These are phyloP conservation scores for Calephelis perditalis DNA, from an alignment of 2,888 invertebrate species.

Conservation along the genomic window DNA sequence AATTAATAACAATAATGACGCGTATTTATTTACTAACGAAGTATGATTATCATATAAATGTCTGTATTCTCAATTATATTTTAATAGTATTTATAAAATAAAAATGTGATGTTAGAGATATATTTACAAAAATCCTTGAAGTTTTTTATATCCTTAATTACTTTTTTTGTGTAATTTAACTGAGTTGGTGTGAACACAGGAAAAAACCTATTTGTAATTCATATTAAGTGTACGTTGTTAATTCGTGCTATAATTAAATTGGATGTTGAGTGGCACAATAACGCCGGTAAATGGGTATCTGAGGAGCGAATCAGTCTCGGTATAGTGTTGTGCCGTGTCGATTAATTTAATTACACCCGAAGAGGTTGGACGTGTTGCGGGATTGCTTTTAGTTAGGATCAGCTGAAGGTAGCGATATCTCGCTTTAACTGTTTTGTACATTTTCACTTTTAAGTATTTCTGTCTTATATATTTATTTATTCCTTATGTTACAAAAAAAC, in stretches of 20 bases:
- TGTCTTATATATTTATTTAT: neutral
- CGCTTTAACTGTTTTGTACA: neutral
- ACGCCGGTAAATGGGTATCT: constrained; percentile 67
- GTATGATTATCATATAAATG: too few species aligned
- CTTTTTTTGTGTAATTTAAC: neutral
- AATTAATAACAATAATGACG: too few species aligned
- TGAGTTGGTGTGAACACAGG: neutral
- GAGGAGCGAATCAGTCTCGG: constrained; percentile 64
- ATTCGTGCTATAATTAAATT: constrained; percentile 45
- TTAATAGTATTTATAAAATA: too few species aligned
- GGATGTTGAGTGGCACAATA: constrained; percentile 60
- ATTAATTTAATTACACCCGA: constrained; percentile 69
- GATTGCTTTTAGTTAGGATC: constrained; percentile 37
- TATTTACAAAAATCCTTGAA: too few species aligned
- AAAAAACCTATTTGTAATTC: constrained; percentile 6
- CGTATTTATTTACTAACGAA: too few species aligned
- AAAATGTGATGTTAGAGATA: too few species aligned
- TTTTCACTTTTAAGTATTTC: neutral
- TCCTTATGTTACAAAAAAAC: too few species aligned
- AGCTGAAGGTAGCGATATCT: constrained; percentile 19
- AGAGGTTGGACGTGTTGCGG: constrained; percentile 43
- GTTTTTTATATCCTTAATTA: neutral
- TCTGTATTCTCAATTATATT: too few species aligned
- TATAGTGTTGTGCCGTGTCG: constrained; percentile 55
- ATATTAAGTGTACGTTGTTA: constrained; percentile 18